Evolutionary conservation across 2,797 vertebrate genomes (phyloP).

Genomic region (Notolabrus celidotus): DNA sequence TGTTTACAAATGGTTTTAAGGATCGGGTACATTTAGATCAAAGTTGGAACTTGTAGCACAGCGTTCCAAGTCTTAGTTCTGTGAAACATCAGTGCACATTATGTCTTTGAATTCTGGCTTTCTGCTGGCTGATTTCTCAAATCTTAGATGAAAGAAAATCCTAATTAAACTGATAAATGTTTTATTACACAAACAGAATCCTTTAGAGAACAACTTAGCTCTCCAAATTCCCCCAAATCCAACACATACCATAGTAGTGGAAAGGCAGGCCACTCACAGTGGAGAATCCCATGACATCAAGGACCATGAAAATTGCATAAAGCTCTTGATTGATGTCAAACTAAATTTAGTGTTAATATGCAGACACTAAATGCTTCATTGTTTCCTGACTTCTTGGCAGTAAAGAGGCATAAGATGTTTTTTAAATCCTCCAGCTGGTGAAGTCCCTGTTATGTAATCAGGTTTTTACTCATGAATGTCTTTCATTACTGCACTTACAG

Average conservation of each 20-base stretch:
- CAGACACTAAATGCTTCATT: constrained; percentile 50
- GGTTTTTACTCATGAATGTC: constrained; percentile 48
- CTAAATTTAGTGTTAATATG: constrained; percentile 21
- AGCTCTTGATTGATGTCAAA: constrained; percentile 29
- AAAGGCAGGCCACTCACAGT: neutral
- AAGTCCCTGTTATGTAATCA: constrained; percentile 60
- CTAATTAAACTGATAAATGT: constrained; percentile 13
- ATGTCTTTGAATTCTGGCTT: neutral
- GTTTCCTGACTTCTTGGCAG: constrained; percentile 36
- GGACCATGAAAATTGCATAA: neutral
- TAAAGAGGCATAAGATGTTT: constrained; percentile 51
- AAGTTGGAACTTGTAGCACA: neutral
- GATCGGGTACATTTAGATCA: neutral
- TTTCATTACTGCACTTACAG: constrained; percentile 45
- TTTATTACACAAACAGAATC: constrained; percentile 11
- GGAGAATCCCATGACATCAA: constrained; percentile 41
- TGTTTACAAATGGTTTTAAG: neutral
- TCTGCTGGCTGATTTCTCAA: neutral
- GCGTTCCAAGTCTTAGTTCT: neutral
- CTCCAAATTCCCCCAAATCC: constrained; percentile 31
- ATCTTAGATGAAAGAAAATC: neutral
- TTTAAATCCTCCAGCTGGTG: constrained; percentile 40
- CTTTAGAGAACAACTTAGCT: constrained; percentile 11
- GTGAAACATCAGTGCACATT: neutral
- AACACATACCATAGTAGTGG: constrained; percentile 12